A percentile compares a stretch with the other conserved stretches of the same genome.
These are phyloP conservation scores for Carassius auratus DNA, from an alignment of 2,113 vertebrate species.

Conservation along the genomic window DNA sequence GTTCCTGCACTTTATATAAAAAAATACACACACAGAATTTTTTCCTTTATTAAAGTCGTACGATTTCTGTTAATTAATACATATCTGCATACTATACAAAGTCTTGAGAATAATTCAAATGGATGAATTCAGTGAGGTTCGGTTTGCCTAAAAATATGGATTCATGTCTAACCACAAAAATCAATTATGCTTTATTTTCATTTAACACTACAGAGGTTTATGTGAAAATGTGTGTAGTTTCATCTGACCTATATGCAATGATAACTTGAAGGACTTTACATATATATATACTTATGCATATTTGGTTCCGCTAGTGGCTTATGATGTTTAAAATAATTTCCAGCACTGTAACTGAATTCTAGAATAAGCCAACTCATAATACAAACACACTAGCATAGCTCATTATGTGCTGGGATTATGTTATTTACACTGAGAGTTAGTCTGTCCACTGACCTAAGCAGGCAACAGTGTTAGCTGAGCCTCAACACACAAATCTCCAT, in stretches of 20 bases:
- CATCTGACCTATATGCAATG: not conserved
- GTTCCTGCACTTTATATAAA: constrained; percentile 22
- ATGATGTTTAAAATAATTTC: not conserved
- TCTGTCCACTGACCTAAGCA: constrained; percentile 1
- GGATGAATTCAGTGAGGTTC: not conserved
- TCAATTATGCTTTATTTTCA: not conserved
- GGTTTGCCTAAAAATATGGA: not conserved
- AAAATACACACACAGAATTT: not conserved
- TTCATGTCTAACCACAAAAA: not conserved
- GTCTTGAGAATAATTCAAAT: not conserved
- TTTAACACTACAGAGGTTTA: not conserved
- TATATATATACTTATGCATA: too few relatives aligned
- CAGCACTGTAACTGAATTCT: constrained; percentile 4
- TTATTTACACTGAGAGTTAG: not conserved
- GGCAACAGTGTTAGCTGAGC: not conserved
- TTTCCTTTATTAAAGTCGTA: not conserved
- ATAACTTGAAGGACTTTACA: not conserved
- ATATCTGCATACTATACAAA: not conserved
- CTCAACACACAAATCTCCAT: constrained; percentile 4
- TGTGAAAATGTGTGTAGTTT: not conserved
- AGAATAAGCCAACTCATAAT: not conserved
- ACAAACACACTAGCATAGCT: not conserved
- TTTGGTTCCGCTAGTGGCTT: constrained; percentile 2
- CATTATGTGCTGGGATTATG: not conserved
- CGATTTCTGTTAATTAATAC: constrained; percentile 2